Evolutionary conservation across 2,888 invertebrate genomes (phyloP).

Genomic region (Julus scanicus): DNA sequence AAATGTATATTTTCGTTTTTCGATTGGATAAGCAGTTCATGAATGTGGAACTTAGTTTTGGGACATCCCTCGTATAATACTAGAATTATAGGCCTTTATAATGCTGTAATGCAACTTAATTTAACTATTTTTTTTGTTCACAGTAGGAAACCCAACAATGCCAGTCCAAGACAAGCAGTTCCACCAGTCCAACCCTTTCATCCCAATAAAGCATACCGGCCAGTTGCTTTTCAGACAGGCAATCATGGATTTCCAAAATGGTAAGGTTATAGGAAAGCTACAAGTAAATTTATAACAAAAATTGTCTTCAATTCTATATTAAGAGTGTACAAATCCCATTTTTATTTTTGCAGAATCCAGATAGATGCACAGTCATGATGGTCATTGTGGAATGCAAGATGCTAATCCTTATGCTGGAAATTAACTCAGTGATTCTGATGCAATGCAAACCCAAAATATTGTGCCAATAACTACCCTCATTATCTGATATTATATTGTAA

Average conservation of each 20-base stretch:
- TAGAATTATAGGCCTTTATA: background rate
- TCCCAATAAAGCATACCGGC: constrained; percentile 56
- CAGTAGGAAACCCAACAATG: constrained; percentile 20
- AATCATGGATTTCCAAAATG: constrained; percentile 46
- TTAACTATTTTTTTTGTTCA: background rate
- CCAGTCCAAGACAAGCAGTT: constrained; percentile 48
- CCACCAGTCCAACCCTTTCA: constrained; percentile 55
- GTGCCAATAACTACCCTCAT: constrained; percentile 13
- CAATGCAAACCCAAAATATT: background rate
- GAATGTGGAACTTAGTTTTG: no score
- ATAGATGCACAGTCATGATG: background rate
- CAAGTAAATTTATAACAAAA: background rate
- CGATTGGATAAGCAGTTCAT: no score
- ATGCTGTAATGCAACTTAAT: background rate
- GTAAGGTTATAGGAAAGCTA: background rate
- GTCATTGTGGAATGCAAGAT: background rate
- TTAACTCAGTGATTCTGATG: background rate
- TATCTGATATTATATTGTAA: constrained; percentile 1
- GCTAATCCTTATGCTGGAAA: background rate
- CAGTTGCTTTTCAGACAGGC: constrained; percentile 53
- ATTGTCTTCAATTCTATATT: background rate
- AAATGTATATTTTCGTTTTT: no score
- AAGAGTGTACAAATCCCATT: background rate
- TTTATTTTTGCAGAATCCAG: background rate
- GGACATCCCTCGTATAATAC: no score